Evolutionary conservation across 2,797 vertebrate species (phyloP), one percentile per base, ranked within the genome.

Genomic region (Hydrophis major): DNA sequence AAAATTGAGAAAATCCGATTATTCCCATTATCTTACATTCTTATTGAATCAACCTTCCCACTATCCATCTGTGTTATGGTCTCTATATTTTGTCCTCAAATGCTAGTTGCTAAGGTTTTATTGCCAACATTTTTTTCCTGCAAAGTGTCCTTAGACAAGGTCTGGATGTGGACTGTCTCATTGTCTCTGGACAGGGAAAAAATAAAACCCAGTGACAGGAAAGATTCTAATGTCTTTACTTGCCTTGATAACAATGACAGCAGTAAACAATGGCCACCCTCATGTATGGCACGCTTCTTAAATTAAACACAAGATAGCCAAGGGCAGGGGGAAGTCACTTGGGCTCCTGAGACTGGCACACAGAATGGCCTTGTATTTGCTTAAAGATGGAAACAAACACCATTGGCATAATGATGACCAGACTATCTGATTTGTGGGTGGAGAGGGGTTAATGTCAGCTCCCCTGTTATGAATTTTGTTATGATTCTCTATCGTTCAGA

Each of bases 261-360:
- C 94, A 93, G 96, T 94, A 97, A 97, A 97, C 96, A 97, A 97
- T 96, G 96, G 96, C 94, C 88, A 90, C 94, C 96, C 95, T 96
- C 96, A 95, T 93, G 95, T 95, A 94, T 92, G 96, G 95, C 95
- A 95, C 93, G 94, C 95, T 96, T 97, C 95, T 97, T 96, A 96
- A 96, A 97, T 96, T 96, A 97, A 97, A 97, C 96, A 96, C 97
- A 96, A 96, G 96, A 94, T 96, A 96, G 96, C 96, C 96, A 94
- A 96, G 94, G 96, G 96, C 96, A 95, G 94, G 60, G 95, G 94
- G 94, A 92, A 97, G 96, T 96, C 96, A 91, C 93, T 89, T 93
- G 94, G 87, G 27, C 94, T 94, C 92, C 95, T 93, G 92, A 92
- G 95, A 94, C 92, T 94, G 96, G 94, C 92, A 92, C 63, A 22